These are phyloP conservation scores for Drosophila lini DNA, from an alignment of 1,140 invertebrate genomes.

Conservation along the genomic window DNA sequence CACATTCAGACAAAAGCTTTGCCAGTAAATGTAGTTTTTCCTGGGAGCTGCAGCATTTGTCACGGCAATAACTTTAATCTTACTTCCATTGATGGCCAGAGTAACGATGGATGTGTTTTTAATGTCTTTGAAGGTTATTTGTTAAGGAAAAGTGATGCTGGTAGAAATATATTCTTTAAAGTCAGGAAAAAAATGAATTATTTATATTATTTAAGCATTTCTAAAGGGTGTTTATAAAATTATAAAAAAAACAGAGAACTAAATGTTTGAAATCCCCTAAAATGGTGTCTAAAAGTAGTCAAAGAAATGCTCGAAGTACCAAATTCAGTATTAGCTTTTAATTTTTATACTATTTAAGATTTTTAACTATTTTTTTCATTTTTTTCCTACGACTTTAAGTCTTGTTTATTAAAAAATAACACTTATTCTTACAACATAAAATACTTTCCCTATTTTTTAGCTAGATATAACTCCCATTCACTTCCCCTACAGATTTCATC, in stretches of 20 bases:
- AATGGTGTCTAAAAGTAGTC: neutral
- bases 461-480: neutral
- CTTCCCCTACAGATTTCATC: neutral
- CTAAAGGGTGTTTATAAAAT: too few relatives aligned
- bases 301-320: neutral
- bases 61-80: conserved; percentile 49
- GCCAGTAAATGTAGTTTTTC: conserved; percentile 15
- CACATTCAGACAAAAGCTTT: conserved; percentile 37
- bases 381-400: neutral
- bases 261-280: neutral
- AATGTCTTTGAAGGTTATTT: conserved; percentile 17
- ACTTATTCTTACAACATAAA: neutral
- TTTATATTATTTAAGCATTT: neutral
- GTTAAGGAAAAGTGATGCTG: neutral
- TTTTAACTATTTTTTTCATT: neutral
- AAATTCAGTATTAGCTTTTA: rapidly evolving
- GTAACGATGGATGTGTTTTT: conserved; percentile 24
- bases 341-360: neutral
- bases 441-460: neutral
- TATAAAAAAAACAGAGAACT: neutral
- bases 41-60: conserved; percentile 2
- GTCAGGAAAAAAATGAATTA: neutral
- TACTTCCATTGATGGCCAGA: conserved; percentile 31
- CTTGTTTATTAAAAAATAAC: neutral
- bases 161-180: neutral